phyloP scores from a whole-genome alignment of 2,888 invertebrate species.

The Ramazzottius varieornatus region DNA sequence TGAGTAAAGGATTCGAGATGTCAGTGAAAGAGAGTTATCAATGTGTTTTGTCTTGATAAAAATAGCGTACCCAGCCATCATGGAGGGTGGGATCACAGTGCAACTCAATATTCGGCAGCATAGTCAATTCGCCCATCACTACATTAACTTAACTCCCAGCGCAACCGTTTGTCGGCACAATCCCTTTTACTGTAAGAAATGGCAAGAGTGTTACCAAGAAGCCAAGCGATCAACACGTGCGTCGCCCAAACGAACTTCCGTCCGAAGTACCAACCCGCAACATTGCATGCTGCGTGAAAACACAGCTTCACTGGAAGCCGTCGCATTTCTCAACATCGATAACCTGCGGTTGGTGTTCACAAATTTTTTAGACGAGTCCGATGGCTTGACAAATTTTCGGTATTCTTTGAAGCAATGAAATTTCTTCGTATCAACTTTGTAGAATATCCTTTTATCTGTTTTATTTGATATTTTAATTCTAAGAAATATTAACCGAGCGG shows the following conservation, averaged over 20 bases:
- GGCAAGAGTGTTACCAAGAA: background rate
- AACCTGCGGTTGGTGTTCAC: background rate
- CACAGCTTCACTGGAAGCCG: background rate
- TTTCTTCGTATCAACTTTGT: too few relatives aligned
- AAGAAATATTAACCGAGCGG: too few relatives aligned
- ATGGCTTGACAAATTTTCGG: too few relatives aligned
- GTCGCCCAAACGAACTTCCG: background rate
- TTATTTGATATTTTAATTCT: too few relatives aligned
- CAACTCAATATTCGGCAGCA: slow-evolving; percentile 27
- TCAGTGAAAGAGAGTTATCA: too few relatives aligned
- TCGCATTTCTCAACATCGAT: background rate
- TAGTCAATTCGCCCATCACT: slow-evolving; percentile 29
- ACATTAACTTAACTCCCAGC: slow-evolving; percentile 20
- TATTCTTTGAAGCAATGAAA: too few relatives aligned
- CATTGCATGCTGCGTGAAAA: background rate
- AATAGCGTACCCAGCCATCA: slow-evolving; percentile 13
- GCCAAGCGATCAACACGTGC: background rate
- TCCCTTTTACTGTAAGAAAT: background rate
- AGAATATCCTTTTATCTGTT: too few relatives aligned
- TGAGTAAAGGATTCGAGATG: too few relatives aligned
- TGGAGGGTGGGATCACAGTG: slow-evolving; percentile 29
- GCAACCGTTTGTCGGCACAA: background rate
- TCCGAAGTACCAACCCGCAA: background rate
- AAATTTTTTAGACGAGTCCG: too few relatives aligned
- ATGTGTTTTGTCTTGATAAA: too few relatives aligned